phyloP scores from a whole-genome alignment of 2,797 vertebrate species.

The Vipera latastei region DNA sequence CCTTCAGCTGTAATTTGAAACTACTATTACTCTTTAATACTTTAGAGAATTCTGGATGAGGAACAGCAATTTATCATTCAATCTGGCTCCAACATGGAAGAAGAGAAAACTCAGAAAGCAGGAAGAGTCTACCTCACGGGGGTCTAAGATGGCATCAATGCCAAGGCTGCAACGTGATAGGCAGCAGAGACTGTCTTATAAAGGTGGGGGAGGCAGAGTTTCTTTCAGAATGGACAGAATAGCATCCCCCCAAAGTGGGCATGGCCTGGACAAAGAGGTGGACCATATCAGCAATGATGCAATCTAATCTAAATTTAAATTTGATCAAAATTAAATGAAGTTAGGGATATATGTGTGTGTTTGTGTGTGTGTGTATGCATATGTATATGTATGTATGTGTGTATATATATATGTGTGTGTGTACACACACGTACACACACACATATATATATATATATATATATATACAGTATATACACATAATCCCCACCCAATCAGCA shows the following conservation, averaged over 20 bases:
- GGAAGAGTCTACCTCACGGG: neutral
- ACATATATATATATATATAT: no score
- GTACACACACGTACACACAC: no score
- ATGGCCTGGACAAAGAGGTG: neutral
- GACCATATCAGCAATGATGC: neutral
- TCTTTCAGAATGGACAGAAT: neutral
- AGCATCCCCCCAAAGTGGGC: neutral
- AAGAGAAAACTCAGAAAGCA: neutral
- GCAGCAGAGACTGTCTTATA: neutral
- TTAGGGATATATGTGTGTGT: neutral
- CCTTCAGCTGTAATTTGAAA: neutral
- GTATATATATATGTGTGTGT: no score
- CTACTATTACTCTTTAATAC: neutral
- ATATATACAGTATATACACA: no score
- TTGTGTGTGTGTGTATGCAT: no score
- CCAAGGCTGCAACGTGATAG: neutral
- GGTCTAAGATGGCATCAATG: neutral
- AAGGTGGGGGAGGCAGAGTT: fast-evolving
- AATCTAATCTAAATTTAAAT: neutral
- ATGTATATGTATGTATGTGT: no score
- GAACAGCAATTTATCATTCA: neutral
- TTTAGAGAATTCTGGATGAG: neutral
- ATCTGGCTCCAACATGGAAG: neutral
- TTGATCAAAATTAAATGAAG: neutral
- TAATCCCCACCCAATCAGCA: no score